Evolutionary conservation across 23 tunicate genomes (phyloP).

Genomic region (Ascidia mentula): DNA sequence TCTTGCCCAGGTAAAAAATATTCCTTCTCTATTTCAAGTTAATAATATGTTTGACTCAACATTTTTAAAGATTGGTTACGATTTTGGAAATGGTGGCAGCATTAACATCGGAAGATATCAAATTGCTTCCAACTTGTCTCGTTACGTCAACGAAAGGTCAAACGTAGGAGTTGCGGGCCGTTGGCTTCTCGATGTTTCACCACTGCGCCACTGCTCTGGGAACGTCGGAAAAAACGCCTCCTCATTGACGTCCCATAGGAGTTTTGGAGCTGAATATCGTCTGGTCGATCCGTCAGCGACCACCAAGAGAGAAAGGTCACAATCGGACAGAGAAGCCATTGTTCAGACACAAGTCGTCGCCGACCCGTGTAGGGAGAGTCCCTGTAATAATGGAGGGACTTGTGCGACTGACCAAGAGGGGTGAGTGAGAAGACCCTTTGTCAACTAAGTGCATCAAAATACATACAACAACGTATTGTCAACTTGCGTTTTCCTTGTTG

Average conservation of each 20-base stretch:
- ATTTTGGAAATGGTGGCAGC: background rate
- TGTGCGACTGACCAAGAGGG: background rate
- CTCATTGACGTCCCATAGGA: background rate
- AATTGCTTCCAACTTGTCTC: background rate
- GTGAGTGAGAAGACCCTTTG: background rate
- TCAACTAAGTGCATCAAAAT: too few species aligned
- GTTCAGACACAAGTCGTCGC: background rate
- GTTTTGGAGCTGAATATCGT: background rate
- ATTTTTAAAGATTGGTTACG: background rate
- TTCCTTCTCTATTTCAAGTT: too few species aligned
- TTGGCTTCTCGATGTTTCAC: background rate
- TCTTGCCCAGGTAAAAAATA: background rate
- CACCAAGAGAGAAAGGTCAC: background rate
- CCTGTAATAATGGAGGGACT: conserved; percentile 9
- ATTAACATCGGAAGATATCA: background rate
- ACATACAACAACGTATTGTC: too few species aligned
- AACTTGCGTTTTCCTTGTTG: too few species aligned
- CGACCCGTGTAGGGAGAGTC: background rate
- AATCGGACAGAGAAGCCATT: background rate
- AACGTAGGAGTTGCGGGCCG: conserved; percentile 10
- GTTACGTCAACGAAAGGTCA: conserved; percentile 10
- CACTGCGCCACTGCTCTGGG: background rate
- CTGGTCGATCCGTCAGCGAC: background rate
- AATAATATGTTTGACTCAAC: too few species aligned
- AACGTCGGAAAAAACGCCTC: background rate